Evolutionary conservation across 2,888 invertebrate species (phyloP), one percentile per base, ranked within the genome.

Genomic region (Emmelina monodactyla): DNA sequence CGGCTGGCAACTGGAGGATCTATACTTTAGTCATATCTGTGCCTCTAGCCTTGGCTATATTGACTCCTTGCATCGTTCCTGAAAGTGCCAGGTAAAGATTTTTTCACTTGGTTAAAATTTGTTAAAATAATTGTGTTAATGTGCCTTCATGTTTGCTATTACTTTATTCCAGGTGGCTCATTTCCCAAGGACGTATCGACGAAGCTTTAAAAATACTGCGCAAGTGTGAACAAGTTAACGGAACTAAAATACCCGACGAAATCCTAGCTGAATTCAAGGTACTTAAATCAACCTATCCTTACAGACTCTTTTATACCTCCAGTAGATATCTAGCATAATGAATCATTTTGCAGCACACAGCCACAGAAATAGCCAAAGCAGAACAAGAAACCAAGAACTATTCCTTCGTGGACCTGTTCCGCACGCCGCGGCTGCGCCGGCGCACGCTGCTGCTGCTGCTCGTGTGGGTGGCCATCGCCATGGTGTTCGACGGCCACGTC

Each of bases 401-500:
- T 56, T 91, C 91, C 0, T 86, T 91, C 0, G 38, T 89, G 16
- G 92, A 93, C 57, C 82, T 93, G 0, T 88, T 94, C 55, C 86
- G 76, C 53, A 90, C 89, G 0, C 91, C 92, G 0, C 83, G 91
- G 1, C 66, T 94, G 2, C 79, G 93, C 1, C 85, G 85, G 34
- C 87, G 88, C 43, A 67, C 89, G 5, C 65, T 92, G 29, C 71
- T 94, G 1, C 73, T 94, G 1, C 86, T 91, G 34, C 39, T 90
- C 10, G 89, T 94, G 44, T 94, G 94, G 93, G 89, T 91, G 85
- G 83, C 88, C 9, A 89, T 92, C 19, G 90, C 92, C 0, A 71
- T 94, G 68, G 91, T 91, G 0, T 92, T 93, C 59, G 92, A 94
- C 55, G 92, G 92, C 0, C 94, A 94, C 58, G 92, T 93, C 11